A percentile compares a stretch with the other conserved stretches of the same genome.
Evolutionary conservation across 2,797 vertebrate species (phyloP).

Genomic region (Fringilla coelebs): DNA sequence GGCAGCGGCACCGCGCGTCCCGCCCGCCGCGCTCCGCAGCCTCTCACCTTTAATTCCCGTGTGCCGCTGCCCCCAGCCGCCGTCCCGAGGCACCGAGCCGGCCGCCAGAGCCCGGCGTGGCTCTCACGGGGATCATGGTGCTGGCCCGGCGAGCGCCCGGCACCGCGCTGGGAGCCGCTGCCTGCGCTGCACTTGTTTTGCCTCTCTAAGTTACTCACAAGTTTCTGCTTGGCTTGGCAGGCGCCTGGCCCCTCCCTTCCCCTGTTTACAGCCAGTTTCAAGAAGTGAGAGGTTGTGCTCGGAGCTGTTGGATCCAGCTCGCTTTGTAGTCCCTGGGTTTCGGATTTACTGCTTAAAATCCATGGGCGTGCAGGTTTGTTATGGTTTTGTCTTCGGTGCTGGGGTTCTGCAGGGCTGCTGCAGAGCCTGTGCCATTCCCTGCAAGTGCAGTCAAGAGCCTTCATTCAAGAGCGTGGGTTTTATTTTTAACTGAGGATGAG

Average conservation of each 20-base stretch:
- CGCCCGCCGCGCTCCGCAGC: neutral
- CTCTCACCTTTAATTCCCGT: conserved; percentile 39
- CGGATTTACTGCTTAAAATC: neutral
- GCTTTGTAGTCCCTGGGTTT: neutral
- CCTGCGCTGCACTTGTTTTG: conserved; percentile 66
- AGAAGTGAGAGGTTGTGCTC: conserved; percentile 3
- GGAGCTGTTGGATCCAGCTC: neutral
- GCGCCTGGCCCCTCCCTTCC: conserved; percentile 66
- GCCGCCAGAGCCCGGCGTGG: neutral
- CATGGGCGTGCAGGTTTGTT: neutral
- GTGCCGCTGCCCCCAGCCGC: neutral
- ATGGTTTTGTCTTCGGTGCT: neutral
- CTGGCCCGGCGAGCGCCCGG: neutral
- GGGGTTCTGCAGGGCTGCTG: neutral
- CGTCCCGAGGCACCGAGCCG: neutral
- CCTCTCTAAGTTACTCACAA: conserved; percentile 57
- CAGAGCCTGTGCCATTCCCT: neutral
- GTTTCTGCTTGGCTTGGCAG: conserved; percentile 72
- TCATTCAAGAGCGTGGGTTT: neutral
- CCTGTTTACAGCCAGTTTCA: conserved; percentile 66
- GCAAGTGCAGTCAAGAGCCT: neutral
- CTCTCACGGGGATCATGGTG: neutral
- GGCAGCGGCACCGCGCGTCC: neutral
- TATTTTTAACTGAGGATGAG: neutral
- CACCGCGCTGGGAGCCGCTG: neutral